Percentiles rank a stretch among this genome's conserved stretches.
Conservation (phyloP, 2,888 invertebrate species). For the Alentia gelatinosa region DNA sequence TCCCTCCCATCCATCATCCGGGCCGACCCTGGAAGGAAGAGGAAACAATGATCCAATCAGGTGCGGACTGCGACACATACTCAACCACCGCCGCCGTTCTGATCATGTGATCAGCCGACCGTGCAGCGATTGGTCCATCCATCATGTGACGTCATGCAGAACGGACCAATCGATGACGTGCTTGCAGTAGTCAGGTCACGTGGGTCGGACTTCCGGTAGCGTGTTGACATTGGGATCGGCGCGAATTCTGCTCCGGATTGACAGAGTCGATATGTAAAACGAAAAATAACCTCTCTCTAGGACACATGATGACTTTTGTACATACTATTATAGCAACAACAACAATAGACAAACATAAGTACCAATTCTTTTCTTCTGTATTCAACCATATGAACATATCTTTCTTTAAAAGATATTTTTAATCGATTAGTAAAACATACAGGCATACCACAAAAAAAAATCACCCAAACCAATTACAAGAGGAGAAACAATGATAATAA, state of each 20-base stretch:
- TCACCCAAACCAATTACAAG: no score
- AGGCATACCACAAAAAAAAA: no score
- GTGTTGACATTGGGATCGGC: neutral
- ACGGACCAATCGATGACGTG: slow-evolving; percentile 28
- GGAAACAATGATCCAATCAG: slow-evolving; percentile 42
- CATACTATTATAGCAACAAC: no score
- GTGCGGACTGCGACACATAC: neutral
- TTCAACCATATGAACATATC: no score
- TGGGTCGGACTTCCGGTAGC: neutral
- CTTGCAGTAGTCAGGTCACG: neutral
- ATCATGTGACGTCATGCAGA: slow-evolving; percentile 46
- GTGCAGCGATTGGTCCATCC: slow-evolving; percentile 43
- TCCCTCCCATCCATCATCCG: neutral
- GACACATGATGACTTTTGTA: no score
- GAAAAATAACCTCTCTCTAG: no score
- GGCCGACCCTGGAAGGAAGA: neutral
- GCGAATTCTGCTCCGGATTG: neutral
- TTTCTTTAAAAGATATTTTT: no score
- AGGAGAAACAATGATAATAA: no score
- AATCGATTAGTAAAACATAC: no score
- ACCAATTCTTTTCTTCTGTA: no score
- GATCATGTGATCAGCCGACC: slow-evolving; percentile 40
- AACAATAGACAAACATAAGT: no score
- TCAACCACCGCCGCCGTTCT: neutral
- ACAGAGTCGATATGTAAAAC: neutral